Evolutionary conservation across 2,113 vertebrate species (phyloP), one percentile per base, ranked within the genome.

Genomic region (Gopherus evgoodei): DNA sequence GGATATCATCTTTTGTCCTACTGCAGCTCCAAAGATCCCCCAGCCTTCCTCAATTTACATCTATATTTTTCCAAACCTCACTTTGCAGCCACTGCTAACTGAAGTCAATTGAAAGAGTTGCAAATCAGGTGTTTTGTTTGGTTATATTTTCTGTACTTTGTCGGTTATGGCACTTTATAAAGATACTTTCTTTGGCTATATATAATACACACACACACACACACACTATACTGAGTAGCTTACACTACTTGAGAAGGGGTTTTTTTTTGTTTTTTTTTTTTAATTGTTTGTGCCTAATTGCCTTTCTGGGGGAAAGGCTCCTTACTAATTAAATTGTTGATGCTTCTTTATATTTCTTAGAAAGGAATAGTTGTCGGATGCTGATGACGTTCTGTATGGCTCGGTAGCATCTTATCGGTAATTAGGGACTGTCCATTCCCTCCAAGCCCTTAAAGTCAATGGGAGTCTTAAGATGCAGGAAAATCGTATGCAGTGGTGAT

Each of bases 1-100:
- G 94, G 86, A 96, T 96, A 97, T 96, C 88, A 54, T 96, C 90
- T 96, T 24, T 93, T 97, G 92, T 93, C 90, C 89, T 95, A 52
- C 88, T 95, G 96, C 81, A 92, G 89, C 89, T 94, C 95, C 93
- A 93, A 92, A 96, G 94, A 96, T 92, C 65, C 86, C 87, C 84
- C 95, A 92, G 82, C 93, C 96, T 44, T 47, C 38, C 42, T 78
- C 35, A n/a, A 21, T 38, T 72, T 38, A 22, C 8, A 38, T 38
- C 44, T 25, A 25, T 27, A 47, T 27, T 78, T 97, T 95, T 93
- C 92, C 95, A 97, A 95, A 90, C 81, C 87, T 92, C 59, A 42
- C 95, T 92, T 94, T 69, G 91, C 44, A 78, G 24, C 42, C 25
- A 47, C 79, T 91, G 79, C 83, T 96, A 95, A 96, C 90, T 91